Base-by-base conservation (phyloP, 2,797 vertebrate genomes). In the Hypotaenidia philippensis region DNA sequence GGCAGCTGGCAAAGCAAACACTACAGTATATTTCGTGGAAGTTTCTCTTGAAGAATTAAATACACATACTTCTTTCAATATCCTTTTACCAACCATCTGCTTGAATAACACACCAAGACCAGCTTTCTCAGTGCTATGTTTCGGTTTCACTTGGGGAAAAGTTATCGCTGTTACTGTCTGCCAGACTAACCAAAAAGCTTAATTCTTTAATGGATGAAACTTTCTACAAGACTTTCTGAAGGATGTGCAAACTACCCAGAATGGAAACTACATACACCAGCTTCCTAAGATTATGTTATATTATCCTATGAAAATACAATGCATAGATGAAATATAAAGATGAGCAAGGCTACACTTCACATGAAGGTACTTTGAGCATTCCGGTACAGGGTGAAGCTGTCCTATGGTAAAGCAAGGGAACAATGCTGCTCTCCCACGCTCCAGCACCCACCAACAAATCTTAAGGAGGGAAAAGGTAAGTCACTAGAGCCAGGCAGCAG, bases 231-330 rank as follows among this genome's bases (percentile, higher is more conserved):
- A 55, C 49, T 56, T 72, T 81, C 29, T 38, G 14, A 83, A 53
- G 34, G 41, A 87, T 8, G 8, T 12, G n/a, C n/a, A 88, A 79
- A 47, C n/a, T 59, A 57, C 26, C 31, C 57, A 40, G 38, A 92
- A 85, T 65, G 64, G 68, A 69, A 94, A 78, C 23, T 38, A 44
- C 6, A 1, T 15, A 27, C 5, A 22, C 8, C 5, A 53, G 17
- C 44, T 85, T 71, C 56, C 49, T 44, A 76, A 78, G 44, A 44
- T 44, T 5, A 44, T 19, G 65, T 41, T 15, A 3, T 70, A 82
- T 47, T 84, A 66, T n/a, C 87, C 52, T 63, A 57, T 18, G 4
- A 91, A 96, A 95, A 90, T 31, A 68, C 1, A 4, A 97, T 83
- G 75, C 47, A 78, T 53, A 89, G 80, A 53, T 72, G 80, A 82